These are phyloP conservation scores for Festucalex cinctus DNA, from an alignment of 2,113 vertebrate genomes.

Conservation along the genomic window DNA sequence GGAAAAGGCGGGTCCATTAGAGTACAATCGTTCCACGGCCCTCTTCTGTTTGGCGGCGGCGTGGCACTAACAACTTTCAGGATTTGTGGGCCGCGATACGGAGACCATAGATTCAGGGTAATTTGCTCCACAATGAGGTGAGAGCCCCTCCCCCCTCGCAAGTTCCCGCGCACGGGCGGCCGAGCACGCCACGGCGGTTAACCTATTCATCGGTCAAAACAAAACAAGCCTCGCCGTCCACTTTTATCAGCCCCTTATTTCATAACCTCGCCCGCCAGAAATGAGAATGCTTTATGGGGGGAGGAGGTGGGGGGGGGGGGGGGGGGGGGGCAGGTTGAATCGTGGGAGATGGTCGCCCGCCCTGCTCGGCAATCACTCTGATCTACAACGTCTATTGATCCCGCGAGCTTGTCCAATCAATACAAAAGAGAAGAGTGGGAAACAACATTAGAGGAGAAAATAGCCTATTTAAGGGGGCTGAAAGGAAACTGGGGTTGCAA, in stretches of 20 bases:
- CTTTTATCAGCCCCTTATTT: slow-evolving; percentile 62
- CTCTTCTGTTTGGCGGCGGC: slow-evolving; percentile 43
- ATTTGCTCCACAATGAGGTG: slow-evolving; percentile 68
- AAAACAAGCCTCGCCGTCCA: slow-evolving; percentile 61
- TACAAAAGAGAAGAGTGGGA: slow-evolving; percentile 60
- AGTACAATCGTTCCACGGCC: slow-evolving; percentile 51
- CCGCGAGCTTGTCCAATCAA: slow-evolving; percentile 63
- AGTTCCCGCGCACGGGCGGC: slow-evolving; percentile 39
- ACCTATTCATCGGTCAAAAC: slow-evolving; percentile 69
- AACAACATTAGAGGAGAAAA: slow-evolving; percentile 71
- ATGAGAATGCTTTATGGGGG: slow-evolving; percentile 49
- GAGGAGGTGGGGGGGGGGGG: neutral
- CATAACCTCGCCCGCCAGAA: slow-evolving; percentile 55
- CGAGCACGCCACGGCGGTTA: slow-evolving; percentile 55
- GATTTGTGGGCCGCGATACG: slow-evolving; percentile 68
- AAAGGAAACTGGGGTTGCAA: slow-evolving; percentile 12
- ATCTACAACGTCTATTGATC: slow-evolving; percentile 76
- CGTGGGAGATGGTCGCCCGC: slow-evolving; percentile 50
- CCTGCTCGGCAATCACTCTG: slow-evolving; percentile 51
- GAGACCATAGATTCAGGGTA: slow-evolving; percentile 63
- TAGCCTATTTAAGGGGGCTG: slow-evolving; percentile 62
- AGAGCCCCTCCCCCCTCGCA: slow-evolving; percentile 25
- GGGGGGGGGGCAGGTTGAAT: slow-evolving; percentile 28
- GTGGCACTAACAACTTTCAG: slow-evolving; percentile 62
- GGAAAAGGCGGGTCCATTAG: slow-evolving; percentile 50